phyloP scores from a whole-genome alignment of 1,140 invertebrate species.

The Leptopilina boulardi region DNA sequence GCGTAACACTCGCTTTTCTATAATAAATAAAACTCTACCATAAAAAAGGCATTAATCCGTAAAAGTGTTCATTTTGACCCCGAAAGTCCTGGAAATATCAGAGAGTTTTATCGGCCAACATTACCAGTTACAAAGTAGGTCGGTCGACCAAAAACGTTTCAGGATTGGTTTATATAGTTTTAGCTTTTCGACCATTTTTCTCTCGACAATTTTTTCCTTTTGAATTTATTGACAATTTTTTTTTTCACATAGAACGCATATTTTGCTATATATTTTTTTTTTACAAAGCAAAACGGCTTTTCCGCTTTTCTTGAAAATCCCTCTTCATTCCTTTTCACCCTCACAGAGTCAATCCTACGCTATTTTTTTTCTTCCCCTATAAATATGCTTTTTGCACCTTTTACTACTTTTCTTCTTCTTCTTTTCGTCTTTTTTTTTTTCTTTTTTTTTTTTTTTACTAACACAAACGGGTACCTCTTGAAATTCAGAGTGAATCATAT shows the following conservation, averaged over 20 bases:
- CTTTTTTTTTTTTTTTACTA: neutral
- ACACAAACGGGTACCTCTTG: neutral
- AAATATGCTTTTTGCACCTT: neutral
- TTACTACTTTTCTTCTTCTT: neutral
- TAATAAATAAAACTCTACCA: constrained; percentile 13
- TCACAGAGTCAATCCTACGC: neutral
- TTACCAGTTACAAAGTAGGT: constrained; percentile 17
- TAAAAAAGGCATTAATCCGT: constrained; percentile 30
- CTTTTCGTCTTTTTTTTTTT: neutral
- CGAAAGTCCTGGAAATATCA: constrained; percentile 25
- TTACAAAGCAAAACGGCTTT: neutral
- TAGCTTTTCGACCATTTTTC: constrained; percentile 19
- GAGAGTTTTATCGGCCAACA: constrained; percentile 18
- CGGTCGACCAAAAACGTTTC: constrained; percentile 23
- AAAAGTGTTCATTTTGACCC: constrained; percentile 26
- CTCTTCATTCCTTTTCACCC: neutral
- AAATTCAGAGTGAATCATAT: constrained; percentile 25
- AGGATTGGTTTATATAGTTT: constrained; percentile 18
- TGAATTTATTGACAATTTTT: constrained; percentile 10
- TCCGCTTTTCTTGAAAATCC: constrained; percentile 22
- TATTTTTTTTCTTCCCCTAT: neutral
- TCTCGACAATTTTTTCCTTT: neutral
- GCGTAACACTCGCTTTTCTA: constrained; percentile 1
- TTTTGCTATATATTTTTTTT: neutral
- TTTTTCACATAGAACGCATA: neutral